phyloP scores from a whole-genome alignment of 2,797 vertebrate species.

The Balearica regulorum region DNA sequence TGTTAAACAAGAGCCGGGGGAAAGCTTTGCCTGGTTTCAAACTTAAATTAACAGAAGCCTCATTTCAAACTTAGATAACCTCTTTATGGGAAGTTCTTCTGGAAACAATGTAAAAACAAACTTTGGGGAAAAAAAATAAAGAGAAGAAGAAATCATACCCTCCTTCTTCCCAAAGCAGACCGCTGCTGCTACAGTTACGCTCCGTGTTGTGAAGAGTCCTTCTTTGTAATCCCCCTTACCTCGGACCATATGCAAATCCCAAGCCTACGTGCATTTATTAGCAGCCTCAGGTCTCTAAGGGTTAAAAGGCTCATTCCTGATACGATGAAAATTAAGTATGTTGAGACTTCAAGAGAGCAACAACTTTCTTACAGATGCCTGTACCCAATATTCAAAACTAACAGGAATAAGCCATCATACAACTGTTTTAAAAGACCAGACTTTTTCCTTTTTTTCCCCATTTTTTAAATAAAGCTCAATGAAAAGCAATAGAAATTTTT shows the following conservation, averaged over 20 bases:
- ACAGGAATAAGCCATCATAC: neutral
- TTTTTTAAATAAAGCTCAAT: neutral
- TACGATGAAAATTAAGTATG: neutral
- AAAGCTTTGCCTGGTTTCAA: neutral
- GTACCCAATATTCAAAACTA: neutral
- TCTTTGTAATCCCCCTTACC: neutral
- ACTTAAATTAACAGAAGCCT: neutral
- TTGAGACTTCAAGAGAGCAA: neutral
- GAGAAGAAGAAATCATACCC: neutral
- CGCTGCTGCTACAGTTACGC: neutral
- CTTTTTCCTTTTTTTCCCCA: neutral
- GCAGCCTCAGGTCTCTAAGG: neutral
- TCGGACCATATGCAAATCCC: neutral
- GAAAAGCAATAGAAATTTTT: neutral
- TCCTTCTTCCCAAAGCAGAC: neutral
- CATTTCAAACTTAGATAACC: neutral
- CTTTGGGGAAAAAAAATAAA: neutral
- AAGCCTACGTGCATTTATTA: neutral
- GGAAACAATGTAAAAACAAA: neutral
- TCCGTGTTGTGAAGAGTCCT: neutral
- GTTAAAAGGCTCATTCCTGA: neutral
- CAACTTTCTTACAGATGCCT: neutral
- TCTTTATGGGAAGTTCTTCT: neutral
- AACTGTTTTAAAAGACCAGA: neutral
- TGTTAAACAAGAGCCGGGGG: neutral